Base-by-base conservation (phyloP, 1,140 invertebrate genomes). In the Mya arenaria region DNA sequence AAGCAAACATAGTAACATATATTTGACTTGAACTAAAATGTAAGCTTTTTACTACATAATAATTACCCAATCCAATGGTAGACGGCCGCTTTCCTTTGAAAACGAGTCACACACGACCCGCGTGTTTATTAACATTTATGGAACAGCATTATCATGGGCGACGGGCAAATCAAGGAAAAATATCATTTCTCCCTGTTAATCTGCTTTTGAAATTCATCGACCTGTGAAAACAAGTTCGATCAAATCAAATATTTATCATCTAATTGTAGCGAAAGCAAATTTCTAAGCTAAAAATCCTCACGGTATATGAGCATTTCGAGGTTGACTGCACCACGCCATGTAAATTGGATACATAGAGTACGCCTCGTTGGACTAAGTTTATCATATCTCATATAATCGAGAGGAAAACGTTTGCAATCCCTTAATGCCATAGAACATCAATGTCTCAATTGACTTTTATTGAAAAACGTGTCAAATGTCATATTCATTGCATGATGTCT, bases 171-270 rank as follows among this genome's bases (percentile, higher is more conserved):
- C 48, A 72, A 52, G 58, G 19, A 36, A 72, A 72, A 56, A 72
- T 72, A 72, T 72, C 58, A 52, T 48, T 52, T 72, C 58, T 72
- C 48, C 69, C 58, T 55, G 58, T 72, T 72, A 72, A 23, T 10
- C 55, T 72, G n/a, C 58, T 23, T 37, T 56, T 36, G 30, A 44
- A 36, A 48, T 56, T 52, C 48, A 23, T 55, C 48, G 69, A 72
- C 69, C 69, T 72, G 56, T 72, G 6, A 13, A 74, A 62, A 23
- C 17, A 5, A 34, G 73, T 75, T 75, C 73, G 58, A 75, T 75
- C 73, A 75, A 63, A 75, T 75, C 73, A 75, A 75, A 75, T 75
- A 75, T 75, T 75, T 75, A 75, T 75, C 73, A 41, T 75, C 39
- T 75, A 75, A 75, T 75, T 65, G 39, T 39, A 23, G 17, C 25